These are phyloP conservation scores for Vespertilio murinus DNA, from an alignment of 2,797 vertebrate species.

Conservation along the genomic window DNA sequence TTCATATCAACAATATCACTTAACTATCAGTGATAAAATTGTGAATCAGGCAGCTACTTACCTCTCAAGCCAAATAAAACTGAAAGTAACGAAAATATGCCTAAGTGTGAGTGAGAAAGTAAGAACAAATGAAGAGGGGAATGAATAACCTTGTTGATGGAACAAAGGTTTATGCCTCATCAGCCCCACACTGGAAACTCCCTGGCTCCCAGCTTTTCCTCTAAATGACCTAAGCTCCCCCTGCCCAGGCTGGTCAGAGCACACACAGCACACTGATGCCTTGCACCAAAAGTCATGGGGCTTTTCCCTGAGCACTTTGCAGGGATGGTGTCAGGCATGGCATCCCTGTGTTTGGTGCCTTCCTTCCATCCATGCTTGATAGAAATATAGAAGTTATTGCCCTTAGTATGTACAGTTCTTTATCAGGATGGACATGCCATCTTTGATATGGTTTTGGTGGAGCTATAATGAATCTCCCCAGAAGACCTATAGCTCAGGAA, in stretches of 20 bases:
- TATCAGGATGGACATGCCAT: conserved; percentile 88
- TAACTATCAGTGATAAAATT: conserved; percentile 91
- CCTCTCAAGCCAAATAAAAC: conserved; percentile 81
- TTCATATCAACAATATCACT: no score
- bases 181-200: no score
- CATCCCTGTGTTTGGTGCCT: conserved; percentile 91
- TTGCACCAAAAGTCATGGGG: conserved; percentile 91
- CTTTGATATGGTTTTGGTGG: conserved; percentile 92
- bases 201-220: not conserved
- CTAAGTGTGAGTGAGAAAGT: not conserved
- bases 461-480: conserved; percentile 88
- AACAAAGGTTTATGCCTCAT: not conserved
- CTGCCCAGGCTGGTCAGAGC: conserved; percentile 90
- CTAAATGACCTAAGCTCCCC: conserved; percentile 67
- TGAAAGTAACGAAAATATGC: not conserved
- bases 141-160: not conserved
- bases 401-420: conserved; percentile 90
- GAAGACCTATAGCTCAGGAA: not conserved
- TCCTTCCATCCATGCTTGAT: conserved; percentile 89
- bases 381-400: conserved; percentile 93
- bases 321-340: conserved; percentile 91
- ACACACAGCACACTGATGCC: conserved; percentile 89
- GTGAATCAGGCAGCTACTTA: conserved; percentile 92
- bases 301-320: conserved; percentile 92
- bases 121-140: not conserved